Evolutionary conservation across 2,113 vertebrate species (phyloP).

Genomic region (Myrmecophaga tridactyla): DNA sequence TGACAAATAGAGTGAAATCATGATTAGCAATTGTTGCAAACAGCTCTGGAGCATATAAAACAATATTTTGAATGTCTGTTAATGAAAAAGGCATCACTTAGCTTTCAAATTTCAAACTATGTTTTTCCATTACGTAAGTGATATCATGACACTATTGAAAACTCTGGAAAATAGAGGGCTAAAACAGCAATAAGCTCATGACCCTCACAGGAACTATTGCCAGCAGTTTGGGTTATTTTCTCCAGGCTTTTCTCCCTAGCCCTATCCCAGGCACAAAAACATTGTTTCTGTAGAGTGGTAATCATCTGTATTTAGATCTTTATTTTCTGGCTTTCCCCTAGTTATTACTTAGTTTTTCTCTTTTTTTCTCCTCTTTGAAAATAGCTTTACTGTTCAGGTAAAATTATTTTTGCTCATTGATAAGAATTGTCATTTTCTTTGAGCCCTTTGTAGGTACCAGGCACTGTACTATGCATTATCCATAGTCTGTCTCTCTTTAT

Average conservation of each 20-base stretch:
- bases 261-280: neutral
- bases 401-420: neutral
- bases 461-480: neutral
- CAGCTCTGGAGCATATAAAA: neutral
- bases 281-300: neutral
- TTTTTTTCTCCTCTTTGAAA: neutral
- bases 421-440: neutral
- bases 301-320: neutral
- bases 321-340: neutral
- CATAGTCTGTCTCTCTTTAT: neutral
- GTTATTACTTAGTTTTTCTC: neutral
- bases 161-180: neutral
- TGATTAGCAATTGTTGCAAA: slow-evolving; percentile 14
- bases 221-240: neutral
- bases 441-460: neutral
- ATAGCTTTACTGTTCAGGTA: neutral
- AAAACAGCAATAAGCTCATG: neutral
- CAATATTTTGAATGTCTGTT: neutral
- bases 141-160: neutral
- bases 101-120: neutral
- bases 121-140: neutral
- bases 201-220: neutral
- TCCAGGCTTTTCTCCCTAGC: neutral
- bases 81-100: neutral
- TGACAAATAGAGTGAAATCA: slow-evolving; percentile 41